A percentile compares a stretch with the other conserved stretches of the same genome.
phyloP scores from a whole-genome alignment of 2,888 invertebrate genomes.

The Thymelicus acteon region DNA sequence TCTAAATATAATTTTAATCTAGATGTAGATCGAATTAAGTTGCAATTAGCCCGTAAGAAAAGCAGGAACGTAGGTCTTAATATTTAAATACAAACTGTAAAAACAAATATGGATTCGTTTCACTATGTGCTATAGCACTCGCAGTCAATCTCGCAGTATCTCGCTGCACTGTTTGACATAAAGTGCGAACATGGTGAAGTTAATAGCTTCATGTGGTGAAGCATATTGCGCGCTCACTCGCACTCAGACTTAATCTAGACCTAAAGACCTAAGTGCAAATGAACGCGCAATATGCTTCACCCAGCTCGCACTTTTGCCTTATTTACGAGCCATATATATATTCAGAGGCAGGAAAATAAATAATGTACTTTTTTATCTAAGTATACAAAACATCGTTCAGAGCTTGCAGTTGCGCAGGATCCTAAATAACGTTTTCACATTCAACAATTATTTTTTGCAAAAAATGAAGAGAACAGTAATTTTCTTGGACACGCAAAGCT shows the following conservation, averaged over 20 bases:
- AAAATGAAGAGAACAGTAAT: conserved; percentile 45
- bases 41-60: conserved; percentile 18
- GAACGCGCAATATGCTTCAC: no score
- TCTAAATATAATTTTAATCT: neutral
- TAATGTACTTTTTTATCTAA: no score
- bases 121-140: neutral
- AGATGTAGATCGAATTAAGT: conserved; percentile 15
- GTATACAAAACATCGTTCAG: neutral
- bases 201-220: no score
- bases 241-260: no score
- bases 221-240: no score
- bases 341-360: no score
- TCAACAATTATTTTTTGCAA: conserved; percentile 30
- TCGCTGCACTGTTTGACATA: no score
- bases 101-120: neutral
- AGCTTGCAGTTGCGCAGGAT: neutral
- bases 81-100: conserved; percentile 23
- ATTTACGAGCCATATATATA: no score
- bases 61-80: conserved; percentile 9
- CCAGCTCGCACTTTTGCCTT: no score
- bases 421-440: conserved; percentile 19
- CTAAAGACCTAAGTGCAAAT: no score
- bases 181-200: no score
- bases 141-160: no score
- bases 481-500: conserved; percentile 51